Percentiles rank a stretch among this genome's conserved stretches.
These are phyloP conservation scores for Ips nitidus DNA, from an alignment of 1,140 invertebrate species.

Conservation along the genomic window DNA sequence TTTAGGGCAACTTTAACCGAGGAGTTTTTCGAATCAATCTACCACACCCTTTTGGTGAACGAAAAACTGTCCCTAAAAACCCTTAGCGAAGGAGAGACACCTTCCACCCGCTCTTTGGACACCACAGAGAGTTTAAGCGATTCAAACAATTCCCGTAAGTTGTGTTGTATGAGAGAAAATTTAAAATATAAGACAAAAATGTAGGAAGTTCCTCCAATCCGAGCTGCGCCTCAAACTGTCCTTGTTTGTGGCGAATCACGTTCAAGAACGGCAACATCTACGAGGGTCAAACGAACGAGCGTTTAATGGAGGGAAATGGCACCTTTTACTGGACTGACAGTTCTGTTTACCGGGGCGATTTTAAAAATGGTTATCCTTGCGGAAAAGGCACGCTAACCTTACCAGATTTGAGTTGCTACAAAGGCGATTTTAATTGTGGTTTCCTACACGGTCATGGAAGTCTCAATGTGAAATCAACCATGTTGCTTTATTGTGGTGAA, in stretches of 20 bases:
- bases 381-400: constrained; percentile 58
- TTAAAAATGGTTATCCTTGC: constrained; percentile 56
- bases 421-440: constrained; percentile 58
- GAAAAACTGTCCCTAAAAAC: too few relatives aligned
- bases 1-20: too few relatives aligned
- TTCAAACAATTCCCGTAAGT: too few relatives aligned
- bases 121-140: too few relatives aligned
- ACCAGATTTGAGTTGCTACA: constrained; percentile 58
- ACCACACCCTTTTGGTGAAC: too few relatives aligned
- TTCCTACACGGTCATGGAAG: constrained; percentile 58
- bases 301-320: constrained; percentile 53
- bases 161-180: too few relatives aligned
- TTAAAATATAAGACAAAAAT: too few relatives aligned
- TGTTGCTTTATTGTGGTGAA: constrained; percentile 55
- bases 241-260: constrained; percentile 31
- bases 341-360: constrained; percentile 58
- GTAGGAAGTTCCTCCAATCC: background rate
- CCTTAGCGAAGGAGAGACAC: too few relatives aligned
- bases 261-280: constrained; percentile 46
- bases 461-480: constrained; percentile 55
- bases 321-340: constrained; percentile 59
- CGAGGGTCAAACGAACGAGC: constrained; percentile 37
- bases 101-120: too few relatives aligned
- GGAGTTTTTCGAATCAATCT: too few relatives aligned
- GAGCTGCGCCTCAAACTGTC: constrained; percentile 10